A percentile compares a stretch with the other conserved stretches of the same genome.
phyloP scores from a whole-genome alignment of 1,140 invertebrate species.

The Cataglyphis hispanica region DNA sequence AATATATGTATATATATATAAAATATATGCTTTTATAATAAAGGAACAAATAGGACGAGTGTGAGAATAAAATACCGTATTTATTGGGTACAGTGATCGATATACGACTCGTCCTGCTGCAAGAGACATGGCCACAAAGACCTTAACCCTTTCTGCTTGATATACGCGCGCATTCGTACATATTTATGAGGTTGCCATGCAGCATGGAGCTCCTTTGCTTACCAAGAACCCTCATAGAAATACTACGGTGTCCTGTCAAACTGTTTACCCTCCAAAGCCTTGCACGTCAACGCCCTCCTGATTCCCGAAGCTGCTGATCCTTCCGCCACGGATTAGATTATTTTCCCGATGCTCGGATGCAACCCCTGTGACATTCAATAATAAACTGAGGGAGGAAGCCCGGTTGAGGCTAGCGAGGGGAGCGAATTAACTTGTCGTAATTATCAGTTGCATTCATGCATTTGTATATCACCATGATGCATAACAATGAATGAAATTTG shows the following conservation, averaged over 20 bases:
- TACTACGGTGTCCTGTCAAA: slow-evolving; percentile 68
- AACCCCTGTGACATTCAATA: slow-evolving; percentile 55
- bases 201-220: slow-evolving; percentile 54
- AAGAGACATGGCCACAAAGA: slow-evolving; percentile 63
- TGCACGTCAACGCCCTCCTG: slow-evolving; percentile 53
- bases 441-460: slow-evolving; percentile 29
- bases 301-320: slow-evolving; percentile 49
- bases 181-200: slow-evolving; percentile 74
- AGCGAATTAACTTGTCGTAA: slow-evolving; percentile 54
- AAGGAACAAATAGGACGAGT: slow-evolving; percentile 47
- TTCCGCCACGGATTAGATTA: slow-evolving; percentile 54
- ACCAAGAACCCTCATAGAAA: slow-evolving; percentile 64
- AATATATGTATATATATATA: neutral
- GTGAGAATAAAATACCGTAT: slow-evolving; percentile 60
- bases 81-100: slow-evolving; percentile 66
- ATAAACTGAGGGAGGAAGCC: neutral
- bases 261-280: slow-evolving; percentile 66
- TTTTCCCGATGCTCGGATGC: slow-evolving; percentile 22
- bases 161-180: slow-evolving; percentile 69
- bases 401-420: slow-evolving; percentile 28
- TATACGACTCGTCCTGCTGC: slow-evolving; percentile 60
- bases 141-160: slow-evolving; percentile 61
- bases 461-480: neutral
- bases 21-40: slow-evolving; percentile 27
- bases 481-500: slow-evolving; percentile 44